Evolutionary conservation across 2,888 invertebrate genomes (phyloP), one percentile per base, ranked within the genome.

Genomic region (Dryadula phaetusa): DNA sequence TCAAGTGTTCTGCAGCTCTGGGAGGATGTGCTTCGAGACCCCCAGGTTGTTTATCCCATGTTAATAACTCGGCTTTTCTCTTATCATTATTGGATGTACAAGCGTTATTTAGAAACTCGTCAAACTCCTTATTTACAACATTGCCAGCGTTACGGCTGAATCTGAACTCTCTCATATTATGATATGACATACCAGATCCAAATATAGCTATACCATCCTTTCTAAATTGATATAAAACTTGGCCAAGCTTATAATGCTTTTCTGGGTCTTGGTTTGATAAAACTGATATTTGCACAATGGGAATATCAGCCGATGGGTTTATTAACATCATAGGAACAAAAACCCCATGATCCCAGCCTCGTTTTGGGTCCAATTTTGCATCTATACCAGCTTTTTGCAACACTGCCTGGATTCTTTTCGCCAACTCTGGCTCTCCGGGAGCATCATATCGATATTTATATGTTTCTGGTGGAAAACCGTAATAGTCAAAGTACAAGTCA

Each of bases 331-430:
- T 92, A 0, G 92, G 92, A 22, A 92, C 92, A 69, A 92, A 92
- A 14, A 92, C 92, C 75, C 92, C 92, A 75, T 92, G 92, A 74
- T 92, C 92, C 92, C 92, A 92, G 74, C 92, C 92, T 80, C 92
- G 79, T 75, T 86, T 79, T 0, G 83, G 71, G 66, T 92, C 90
- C 40, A 92, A 74, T 74, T 83, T 87, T 0, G 90, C 86, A 12
- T 82, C 79, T 37, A 91, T 86, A 25, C 91, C 90, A 7, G 79
- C 82, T 12, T 80, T 80, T 73, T 85, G 84, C 7, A 92, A 66
- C 0, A 77, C 76, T 34, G 82, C 75, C 20, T 90, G 84, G 6
- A 92, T 84, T 0, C 82, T 78, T 62, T 83, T 78, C 0, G 92
- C 92, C 20, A 89, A 69, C 53, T 80, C 83, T 0, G 92, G 88